Evolutionary conservation across 2,113 vertebrate species (phyloP).

Genomic region (Syrrhaptes paradoxus): DNA sequence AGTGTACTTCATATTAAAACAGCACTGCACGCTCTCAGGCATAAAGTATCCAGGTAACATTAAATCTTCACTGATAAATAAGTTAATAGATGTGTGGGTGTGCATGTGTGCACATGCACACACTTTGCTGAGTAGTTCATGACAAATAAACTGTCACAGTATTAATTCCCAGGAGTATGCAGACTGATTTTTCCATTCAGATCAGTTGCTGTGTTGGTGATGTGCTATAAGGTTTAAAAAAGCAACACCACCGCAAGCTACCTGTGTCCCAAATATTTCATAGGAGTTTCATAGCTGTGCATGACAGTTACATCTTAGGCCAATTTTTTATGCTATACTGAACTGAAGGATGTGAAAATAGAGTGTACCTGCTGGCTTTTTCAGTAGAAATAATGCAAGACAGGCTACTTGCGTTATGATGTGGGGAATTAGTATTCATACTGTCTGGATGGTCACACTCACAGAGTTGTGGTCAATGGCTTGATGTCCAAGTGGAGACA

Average conservation of each 20-base stretch:
- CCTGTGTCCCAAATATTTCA: accelerated
- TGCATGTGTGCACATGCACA: accelerated
- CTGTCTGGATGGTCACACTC: no score
- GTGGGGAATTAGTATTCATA: background rate
- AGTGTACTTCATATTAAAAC: background rate
- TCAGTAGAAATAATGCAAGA: background rate
- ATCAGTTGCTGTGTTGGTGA: background rate
- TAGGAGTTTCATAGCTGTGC: background rate
- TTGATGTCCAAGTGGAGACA: no score
- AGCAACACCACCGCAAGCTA: background rate
- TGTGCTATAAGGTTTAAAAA: background rate
- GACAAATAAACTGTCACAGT: background rate
- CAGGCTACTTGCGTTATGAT: background rate
- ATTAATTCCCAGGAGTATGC: background rate
- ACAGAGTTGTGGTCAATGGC: no score
- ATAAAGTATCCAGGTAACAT: background rate
- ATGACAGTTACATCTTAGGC: background rate
- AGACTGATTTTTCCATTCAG: background rate
- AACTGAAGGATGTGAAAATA: background rate
- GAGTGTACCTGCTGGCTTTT: background rate
- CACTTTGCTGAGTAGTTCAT: background rate
- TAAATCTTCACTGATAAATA: background rate
- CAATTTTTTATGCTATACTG: background rate
- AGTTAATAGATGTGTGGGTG: background rate
- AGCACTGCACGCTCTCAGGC: background rate